Evolutionary conservation across 2,888 invertebrate species (phyloP).

Genomic region (Ophion costatus): DNA sequence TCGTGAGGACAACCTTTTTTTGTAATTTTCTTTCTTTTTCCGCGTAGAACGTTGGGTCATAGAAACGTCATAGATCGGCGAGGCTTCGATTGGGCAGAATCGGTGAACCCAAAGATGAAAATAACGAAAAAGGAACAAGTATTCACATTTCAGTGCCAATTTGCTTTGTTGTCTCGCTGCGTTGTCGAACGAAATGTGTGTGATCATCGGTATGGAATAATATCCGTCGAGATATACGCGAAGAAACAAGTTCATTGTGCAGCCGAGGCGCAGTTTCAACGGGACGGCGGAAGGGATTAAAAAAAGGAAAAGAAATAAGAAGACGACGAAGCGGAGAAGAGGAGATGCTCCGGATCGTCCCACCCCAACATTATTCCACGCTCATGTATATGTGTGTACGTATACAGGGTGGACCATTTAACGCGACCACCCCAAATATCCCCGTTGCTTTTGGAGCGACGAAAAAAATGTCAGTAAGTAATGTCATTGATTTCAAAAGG

Average conservation of each 20-base stretch:
- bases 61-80: too few species aligned
- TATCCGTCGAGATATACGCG: neutral
- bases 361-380: conserved; percentile 20
- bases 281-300: neutral
- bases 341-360: conserved; percentile 33
- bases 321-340: neutral
- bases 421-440: too few species aligned
- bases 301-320: neutral
- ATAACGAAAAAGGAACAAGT: too few species aligned
- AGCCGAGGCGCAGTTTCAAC: conserved; percentile 7
- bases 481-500: too few species aligned
- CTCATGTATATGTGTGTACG: neutral
- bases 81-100: too few species aligned
- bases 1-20: too few species aligned
- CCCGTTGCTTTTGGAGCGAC: too few species aligned
- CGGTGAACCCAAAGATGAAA: neutral
- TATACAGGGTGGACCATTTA: too few species aligned
- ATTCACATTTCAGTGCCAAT: too few species aligned
- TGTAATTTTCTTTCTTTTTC: too few species aligned
- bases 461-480: too few species aligned
- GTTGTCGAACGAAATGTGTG: neutral
- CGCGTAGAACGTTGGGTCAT: too few species aligned
- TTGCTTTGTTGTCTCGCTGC: neutral
- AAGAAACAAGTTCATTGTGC: conserved; percentile 50
- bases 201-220: neutral